phyloP scores from a whole-genome alignment of 1,140 invertebrate species.

The Trichonephila clavipes region DNA sequence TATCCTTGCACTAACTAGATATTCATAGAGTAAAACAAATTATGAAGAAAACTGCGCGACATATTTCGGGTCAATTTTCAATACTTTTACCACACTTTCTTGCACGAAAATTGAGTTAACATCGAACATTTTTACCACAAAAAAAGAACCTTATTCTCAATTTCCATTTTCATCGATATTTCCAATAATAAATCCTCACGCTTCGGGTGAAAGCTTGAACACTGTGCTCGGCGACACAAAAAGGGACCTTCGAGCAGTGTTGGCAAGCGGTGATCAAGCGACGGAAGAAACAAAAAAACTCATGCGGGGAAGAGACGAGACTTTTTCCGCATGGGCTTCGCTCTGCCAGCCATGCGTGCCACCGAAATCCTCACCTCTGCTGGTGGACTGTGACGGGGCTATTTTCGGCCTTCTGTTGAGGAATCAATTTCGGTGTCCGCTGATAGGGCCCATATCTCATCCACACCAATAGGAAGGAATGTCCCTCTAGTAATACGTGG shows the following conservation, averaged over 20 bases:
- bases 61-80: no score
- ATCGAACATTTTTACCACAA: not conserved
- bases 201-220: not conserved
- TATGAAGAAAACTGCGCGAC: no score
- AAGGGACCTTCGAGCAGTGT: not conserved
- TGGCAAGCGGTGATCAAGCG: not conserved
- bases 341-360: constrained; percentile 31
- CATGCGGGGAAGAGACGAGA: not conserved
- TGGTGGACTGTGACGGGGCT: constrained; percentile 56
- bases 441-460: constrained; percentile 3
- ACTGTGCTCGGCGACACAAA: not conserved
- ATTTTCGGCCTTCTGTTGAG: constrained; percentile 29
- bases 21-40: no score
- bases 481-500: no score
- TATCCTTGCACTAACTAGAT: no score
- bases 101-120: not conserved
- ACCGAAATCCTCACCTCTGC: not conserved
- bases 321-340: constrained; percentile 6
- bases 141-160: not conserved
- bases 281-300: not conserved
- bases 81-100: not conserved
- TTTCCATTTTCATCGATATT: constrained; percentile 17
- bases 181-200: not conserved
- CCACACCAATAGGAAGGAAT: not conserved
- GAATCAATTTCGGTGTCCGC: constrained; percentile 49